These are phyloP conservation scores for Lerema accius DNA, from an alignment of 1,140 invertebrate genomes.

Conservation along the genomic window DNA sequence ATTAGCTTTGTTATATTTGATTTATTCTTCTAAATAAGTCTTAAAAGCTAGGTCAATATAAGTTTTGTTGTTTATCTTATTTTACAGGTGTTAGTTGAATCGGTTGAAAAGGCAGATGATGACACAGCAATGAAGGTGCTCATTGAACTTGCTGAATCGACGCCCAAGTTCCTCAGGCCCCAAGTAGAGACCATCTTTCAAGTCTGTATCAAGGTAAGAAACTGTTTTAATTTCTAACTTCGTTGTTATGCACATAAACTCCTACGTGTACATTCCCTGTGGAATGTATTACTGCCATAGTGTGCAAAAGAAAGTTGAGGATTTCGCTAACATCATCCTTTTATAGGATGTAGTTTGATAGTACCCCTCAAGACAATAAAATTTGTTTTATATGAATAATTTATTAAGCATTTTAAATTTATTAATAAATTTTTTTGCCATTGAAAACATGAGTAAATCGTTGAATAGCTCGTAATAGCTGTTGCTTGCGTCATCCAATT, in stretches of 20 bases:
- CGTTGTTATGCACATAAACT: slow-evolving; percentile 1
- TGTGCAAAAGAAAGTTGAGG: slow-evolving; percentile 62
- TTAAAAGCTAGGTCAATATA: too few species aligned
- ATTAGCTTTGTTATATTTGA: too few species aligned
- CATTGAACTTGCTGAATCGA: slow-evolving; percentile 96
- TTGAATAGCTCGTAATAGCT: too few species aligned
- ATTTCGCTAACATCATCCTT: slow-evolving; percentile 69
- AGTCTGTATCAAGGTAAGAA: slow-evolving; percentile 93
- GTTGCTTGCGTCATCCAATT: too few species aligned
- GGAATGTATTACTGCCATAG: slow-evolving; percentile 54
- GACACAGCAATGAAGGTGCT: slow-evolving; percentile 95
- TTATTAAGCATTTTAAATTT: too few species aligned
- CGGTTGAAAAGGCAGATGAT: slow-evolving; percentile 93
- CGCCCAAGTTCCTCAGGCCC: slow-evolving; percentile 95
- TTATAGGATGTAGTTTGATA: slow-evolving; percentile 69
- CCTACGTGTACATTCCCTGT: slow-evolving; percentile 50
- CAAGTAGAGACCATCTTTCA: slow-evolving; percentile 94
- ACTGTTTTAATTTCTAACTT: too few species aligned
- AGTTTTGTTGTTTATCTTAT: too few species aligned
- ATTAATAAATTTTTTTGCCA: too few species aligned
- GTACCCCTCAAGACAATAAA: slow-evolving; percentile 59
- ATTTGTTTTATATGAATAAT: too few species aligned
- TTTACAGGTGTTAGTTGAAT: slow-evolving; percentile 88
- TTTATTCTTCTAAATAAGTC: too few species aligned
- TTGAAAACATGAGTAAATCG: too few species aligned